Percentiles rank a stretch among this genome's conserved stretches.
Conservation (phyloP, 2,797 vertebrate species). For the Sebastolobus alascanus region DNA sequence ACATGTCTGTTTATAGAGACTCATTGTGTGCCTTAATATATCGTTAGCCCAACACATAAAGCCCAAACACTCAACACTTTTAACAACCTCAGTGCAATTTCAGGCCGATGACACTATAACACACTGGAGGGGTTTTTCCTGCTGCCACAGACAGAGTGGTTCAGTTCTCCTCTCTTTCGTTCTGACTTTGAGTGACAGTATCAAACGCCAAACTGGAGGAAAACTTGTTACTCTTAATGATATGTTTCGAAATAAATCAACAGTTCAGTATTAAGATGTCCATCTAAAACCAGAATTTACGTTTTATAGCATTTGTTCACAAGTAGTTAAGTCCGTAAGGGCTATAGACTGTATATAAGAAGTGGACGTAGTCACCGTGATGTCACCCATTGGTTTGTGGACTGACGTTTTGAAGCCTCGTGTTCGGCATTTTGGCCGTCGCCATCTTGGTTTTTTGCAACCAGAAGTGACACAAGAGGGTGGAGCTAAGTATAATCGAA, state of each 20-base stretch:
- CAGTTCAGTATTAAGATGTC: background rate
- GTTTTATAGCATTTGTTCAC: background rate
- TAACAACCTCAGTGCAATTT: slow-evolving; percentile 42
- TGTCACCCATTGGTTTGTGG: accelerated
- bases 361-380: no score
- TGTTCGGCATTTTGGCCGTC: no score
- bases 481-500: no score
- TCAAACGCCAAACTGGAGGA: background rate
- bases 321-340: background rate
- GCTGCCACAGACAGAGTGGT: background rate
- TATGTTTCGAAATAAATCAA: background rate
- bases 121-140: background rate
- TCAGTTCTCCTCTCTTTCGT: slow-evolving; percentile 18
- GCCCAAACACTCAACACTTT: slow-evolving; percentile 35
- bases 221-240: background rate
- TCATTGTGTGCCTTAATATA: slow-evolving; percentile 29
- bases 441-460: no score
- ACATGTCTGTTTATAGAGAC: slow-evolving; percentile 27
- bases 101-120: slow-evolving; percentile 8
- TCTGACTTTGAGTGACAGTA: background rate
- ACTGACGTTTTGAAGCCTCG: no score
- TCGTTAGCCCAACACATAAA: slow-evolving; percentile 25
- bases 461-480: no score
- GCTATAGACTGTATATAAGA: no score
- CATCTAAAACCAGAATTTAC: background rate